These are phyloP conservation scores for Leptestheria dahalacensis DNA, from an alignment of 1,140 invertebrate genomes.

Conservation along the genomic window DNA sequence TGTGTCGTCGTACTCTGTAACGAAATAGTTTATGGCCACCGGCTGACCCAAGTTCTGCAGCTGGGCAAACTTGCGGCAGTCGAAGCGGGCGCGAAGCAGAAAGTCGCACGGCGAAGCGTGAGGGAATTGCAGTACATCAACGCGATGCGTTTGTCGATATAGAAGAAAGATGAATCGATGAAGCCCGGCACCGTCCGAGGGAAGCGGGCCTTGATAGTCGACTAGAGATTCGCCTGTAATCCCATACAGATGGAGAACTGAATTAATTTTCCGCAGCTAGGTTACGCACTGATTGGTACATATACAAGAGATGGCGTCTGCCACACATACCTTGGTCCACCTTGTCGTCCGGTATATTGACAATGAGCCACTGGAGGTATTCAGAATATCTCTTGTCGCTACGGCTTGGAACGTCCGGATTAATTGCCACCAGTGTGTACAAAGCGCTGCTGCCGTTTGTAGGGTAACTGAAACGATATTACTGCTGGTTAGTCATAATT, in stretches of 20 bases:
- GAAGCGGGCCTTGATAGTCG: constrained; percentile 11
- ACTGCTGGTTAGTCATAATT: too few species aligned
- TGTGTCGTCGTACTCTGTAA: constrained; percentile 3
- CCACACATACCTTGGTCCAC: constrained; percentile 5
- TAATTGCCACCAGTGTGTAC: constrained; percentile 11
- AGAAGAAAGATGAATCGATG: constrained; percentile 13
- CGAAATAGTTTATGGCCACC: constrained; percentile 12
- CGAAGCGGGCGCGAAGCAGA: constrained; percentile 5
- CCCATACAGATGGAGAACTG: not conserved
- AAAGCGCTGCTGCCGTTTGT: constrained; percentile 6
- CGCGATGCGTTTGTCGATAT: constrained; percentile 4
- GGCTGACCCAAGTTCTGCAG: constrained; percentile 6
- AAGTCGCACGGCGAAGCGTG: constrained; percentile 9
- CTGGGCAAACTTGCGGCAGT: constrained; percentile 5
- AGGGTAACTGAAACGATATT: too few species aligned
- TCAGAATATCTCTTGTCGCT: constrained; percentile 11
- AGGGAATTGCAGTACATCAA: constrained; percentile 1
- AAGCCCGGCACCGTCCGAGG: constrained; percentile 9
- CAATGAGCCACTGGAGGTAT: constrained; percentile 14
- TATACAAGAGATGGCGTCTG: too few species aligned
- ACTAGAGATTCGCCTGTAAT: constrained; percentile 12
- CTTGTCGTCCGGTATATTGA: constrained; percentile 14
- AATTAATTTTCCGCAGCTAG: too few species aligned
- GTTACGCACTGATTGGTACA: too few species aligned
- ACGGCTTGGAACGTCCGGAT: constrained; percentile 10